Evolutionary conservation across 2,113 vertebrate species (phyloP).

Genomic region (Thryonomys swinderianus): DNA sequence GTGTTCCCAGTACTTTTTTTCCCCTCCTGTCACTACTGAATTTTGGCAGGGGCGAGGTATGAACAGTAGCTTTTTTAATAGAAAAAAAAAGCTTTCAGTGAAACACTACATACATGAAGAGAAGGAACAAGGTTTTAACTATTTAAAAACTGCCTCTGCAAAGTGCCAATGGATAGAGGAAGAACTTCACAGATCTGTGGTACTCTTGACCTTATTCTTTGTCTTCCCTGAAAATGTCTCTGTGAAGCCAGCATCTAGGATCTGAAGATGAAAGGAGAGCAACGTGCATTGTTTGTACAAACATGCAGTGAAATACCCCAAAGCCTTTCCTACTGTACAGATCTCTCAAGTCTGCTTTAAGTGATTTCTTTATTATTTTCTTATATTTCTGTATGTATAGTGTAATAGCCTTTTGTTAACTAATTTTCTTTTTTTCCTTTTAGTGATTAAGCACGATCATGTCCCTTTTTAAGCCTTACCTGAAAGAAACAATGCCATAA

Average conservation of each 20-base stretch:
- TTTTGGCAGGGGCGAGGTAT: conserved; percentile 86
- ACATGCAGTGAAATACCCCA: conserved; percentile 90
- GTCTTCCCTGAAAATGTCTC: conserved; percentile 87
- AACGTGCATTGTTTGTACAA: conserved; percentile 95
- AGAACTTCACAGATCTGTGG: conserved; percentile 84
- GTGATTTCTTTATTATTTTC: conserved; percentile 93
- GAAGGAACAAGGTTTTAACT: conserved; percentile 86
- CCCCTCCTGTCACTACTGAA: conserved; percentile 86
- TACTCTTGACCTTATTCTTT: conserved; percentile 84
- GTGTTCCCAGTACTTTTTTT: conserved; percentile 82
- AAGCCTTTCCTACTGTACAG: conserved; percentile 95
- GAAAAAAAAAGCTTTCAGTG: conserved; percentile 84
- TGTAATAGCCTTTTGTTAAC: conserved; percentile 96
- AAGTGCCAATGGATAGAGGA: conserved; percentile 84
- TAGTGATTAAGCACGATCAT: conserved; percentile 91
- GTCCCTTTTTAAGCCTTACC: conserved; percentile 91
- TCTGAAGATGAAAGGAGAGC: conserved; percentile 86
- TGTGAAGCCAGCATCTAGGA: conserved; percentile 87
- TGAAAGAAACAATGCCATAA: conserved; percentile 93
- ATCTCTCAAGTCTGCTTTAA: conserved; percentile 93
- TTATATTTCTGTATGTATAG: conserved; percentile 99
- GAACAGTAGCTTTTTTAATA: conserved; percentile 81
- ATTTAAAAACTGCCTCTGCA: conserved; percentile 85
- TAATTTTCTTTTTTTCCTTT: conserved; percentile 90
- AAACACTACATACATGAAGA: conserved; percentile 89